Conservation (phyloP, 2,797 vertebrate genomes). For the Anguilla obscura region DNA sequence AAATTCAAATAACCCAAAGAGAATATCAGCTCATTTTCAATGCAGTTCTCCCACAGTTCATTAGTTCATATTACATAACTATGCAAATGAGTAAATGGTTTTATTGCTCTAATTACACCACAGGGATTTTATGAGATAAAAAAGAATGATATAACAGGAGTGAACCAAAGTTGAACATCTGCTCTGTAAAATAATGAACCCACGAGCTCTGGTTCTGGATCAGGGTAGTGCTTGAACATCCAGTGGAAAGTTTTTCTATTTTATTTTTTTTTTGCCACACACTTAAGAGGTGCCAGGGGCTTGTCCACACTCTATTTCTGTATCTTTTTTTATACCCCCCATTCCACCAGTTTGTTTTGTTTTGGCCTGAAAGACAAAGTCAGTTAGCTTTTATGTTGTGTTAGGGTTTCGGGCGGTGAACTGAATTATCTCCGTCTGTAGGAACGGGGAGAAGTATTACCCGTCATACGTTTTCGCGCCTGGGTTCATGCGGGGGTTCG, state of each 20-base stretch:
- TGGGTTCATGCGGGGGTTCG: neutral
- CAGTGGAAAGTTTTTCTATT: neutral
- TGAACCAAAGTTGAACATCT: constrained; percentile 62
- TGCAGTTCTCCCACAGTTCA: constrained; percentile 56
- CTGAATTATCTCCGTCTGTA: neutral
- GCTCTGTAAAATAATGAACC: constrained; percentile 50
- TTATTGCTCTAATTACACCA: constrained; percentile 67
- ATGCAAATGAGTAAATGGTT: constrained; percentile 68
- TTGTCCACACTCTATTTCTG: neutral
- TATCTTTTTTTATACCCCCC: neutral
- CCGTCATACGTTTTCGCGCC: neutral
- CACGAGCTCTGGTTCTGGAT: constrained; percentile 10
- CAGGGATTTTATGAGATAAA: constrained; percentile 22
- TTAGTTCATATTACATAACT: constrained; percentile 74
- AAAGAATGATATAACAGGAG: constrained; percentile 36
- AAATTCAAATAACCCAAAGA: constrained; percentile 11
- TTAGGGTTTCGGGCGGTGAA: neutral
- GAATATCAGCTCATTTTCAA: constrained; percentile 41
- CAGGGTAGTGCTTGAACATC: neutral
- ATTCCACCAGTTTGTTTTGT: neutral
- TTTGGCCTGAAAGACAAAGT: constrained; percentile 17
- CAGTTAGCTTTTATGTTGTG: neutral
- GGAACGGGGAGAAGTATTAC: too few relatives aligned
- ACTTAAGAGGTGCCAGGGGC: neutral
- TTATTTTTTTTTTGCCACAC: neutral